phyloP scores from a whole-genome alignment of 2,113 vertebrate genomes.

The Cryptoleucopteryx plumbea region DNA sequence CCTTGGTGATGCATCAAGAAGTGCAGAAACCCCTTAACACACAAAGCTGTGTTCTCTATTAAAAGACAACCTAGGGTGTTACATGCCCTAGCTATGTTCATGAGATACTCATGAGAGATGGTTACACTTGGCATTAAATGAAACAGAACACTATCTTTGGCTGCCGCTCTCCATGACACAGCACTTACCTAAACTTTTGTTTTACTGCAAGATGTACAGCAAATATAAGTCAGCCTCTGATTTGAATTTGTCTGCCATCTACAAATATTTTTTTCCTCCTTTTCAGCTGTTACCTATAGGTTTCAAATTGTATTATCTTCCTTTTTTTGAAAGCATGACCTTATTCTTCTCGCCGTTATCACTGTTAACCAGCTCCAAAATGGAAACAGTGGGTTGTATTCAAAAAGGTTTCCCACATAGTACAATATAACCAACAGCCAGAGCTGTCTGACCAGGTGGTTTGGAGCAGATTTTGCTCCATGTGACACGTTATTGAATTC shows the following conservation, averaged over 20 bases:
- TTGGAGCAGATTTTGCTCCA: background rate
- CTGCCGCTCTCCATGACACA: background rate
- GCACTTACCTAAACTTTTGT: background rate
- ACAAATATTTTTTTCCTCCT: background rate
- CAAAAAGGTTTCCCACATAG: background rate
- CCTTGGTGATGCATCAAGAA: background rate
- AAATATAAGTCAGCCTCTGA: background rate
- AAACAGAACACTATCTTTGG: background rate
- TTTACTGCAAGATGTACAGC: background rate
- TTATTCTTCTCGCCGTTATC: background rate
- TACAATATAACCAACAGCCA: background rate
- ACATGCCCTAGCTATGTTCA: background rate
- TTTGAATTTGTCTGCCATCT: background rate
- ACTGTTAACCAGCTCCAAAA: background rate
- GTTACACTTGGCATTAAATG: background rate
- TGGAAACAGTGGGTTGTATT: background rate
- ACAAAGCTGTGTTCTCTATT: background rate
- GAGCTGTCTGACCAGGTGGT: background rate
- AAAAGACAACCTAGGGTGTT: fast-evolving
- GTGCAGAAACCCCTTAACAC: background rate
- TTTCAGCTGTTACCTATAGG: background rate
- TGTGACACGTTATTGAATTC: background rate
- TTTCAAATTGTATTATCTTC: background rate
- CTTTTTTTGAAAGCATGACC: background rate
- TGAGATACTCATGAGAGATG: background rate